Evolutionary conservation across 2,113 vertebrate genomes (phyloP).

Genomic region (Mastomys natalensis): DNA sequence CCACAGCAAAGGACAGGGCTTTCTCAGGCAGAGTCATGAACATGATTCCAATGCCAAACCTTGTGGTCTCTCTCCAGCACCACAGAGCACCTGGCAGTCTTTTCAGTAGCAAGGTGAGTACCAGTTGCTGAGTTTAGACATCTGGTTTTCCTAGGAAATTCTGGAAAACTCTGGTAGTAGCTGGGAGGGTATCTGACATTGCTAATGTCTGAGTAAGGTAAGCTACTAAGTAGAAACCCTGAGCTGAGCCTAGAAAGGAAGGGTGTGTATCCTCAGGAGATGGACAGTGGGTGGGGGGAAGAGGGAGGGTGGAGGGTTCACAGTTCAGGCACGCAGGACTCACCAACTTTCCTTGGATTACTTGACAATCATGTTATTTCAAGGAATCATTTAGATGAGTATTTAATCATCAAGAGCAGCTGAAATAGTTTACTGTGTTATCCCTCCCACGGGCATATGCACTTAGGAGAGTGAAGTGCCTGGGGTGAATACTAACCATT

Average conservation of each 20-base stretch:
- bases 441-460: neutral
- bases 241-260: neutral
- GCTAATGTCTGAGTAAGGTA: neutral
- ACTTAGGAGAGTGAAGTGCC: neutral
- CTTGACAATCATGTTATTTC: neutral
- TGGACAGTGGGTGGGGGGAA: rapidly evolving
- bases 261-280: neutral
- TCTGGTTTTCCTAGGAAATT: neutral
- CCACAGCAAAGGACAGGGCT: neutral
- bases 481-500: neutral
- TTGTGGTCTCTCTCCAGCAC: neutral
- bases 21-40: neutral
- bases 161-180: neutral
- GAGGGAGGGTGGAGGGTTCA: rapidly evolving
- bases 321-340: neutral
- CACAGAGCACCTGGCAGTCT: too few relatives aligned
- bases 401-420: neutral
- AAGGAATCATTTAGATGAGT: neutral
- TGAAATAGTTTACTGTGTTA: neutral
- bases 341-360: neutral
- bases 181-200: neutral
- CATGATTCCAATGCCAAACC: neutral
- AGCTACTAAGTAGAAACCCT: neutral
- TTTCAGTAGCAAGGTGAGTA: neutral
- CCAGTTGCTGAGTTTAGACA: neutral